These are phyloP conservation scores for Heliconius cydno DNA, from an alignment of 2,888 invertebrate species.

Conservation along the genomic window DNA sequence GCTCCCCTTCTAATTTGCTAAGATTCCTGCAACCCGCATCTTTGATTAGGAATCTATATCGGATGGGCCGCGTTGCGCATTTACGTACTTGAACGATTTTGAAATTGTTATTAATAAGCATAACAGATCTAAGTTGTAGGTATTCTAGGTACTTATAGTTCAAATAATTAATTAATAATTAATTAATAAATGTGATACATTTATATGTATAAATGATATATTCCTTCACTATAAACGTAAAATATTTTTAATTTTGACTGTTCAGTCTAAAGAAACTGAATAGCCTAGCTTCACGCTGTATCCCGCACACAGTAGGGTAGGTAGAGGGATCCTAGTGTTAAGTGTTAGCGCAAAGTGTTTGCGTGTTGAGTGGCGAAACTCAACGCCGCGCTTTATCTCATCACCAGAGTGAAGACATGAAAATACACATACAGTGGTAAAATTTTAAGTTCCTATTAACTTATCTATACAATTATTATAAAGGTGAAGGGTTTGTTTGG, in stretches of 20 bases:
- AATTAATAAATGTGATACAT: not conserved
- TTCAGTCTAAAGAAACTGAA: not conserved
- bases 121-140: not conserved
- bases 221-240: not conserved
- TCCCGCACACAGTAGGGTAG: too few relatives aligned
- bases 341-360: too few relatives aligned
- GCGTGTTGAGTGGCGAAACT: too few relatives aligned
- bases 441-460: not conserved
- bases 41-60: slow-evolving; percentile 78
- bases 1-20: slow-evolving; percentile 79
- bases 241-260: not conserved
- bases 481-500: not conserved
- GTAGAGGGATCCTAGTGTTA: too few relatives aligned
- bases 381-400: too few relatives aligned
- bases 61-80: slow-evolving; percentile 60
- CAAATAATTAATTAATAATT: not conserved
- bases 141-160: too few relatives aligned
- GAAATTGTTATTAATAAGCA: slow-evolving; percentile 45
- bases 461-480: not conserved
- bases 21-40: slow-evolving; percentile 80
- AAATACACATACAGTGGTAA: not conserved
- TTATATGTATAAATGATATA: not conserved
- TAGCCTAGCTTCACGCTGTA: not conserved
- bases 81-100: slow-evolving; percentile 57
- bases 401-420: too few relatives aligned